These are phyloP conservation scores for Picathartes gymnocephalus DNA, from an alignment of 2,113 vertebrate species.

Conservation along the genomic window DNA sequence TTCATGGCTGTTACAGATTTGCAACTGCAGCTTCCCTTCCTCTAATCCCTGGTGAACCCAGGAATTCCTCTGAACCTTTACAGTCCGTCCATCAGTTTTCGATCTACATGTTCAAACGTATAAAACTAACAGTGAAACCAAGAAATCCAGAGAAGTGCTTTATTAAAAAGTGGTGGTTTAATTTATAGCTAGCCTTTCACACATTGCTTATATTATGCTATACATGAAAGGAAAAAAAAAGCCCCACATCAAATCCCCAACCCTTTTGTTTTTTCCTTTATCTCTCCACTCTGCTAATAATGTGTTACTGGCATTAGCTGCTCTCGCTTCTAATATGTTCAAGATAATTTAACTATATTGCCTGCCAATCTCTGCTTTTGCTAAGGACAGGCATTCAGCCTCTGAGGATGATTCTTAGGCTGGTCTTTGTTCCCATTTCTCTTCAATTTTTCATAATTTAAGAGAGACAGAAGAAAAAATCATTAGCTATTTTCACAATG, in stretches of 20 bases:
- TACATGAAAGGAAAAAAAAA: neutral
- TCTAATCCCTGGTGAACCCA: neutral
- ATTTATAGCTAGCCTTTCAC: neutral
- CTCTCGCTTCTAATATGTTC: neutral
- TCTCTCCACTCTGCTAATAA: neutral
- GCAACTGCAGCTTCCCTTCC: neutral
- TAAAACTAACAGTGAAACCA: neutral
- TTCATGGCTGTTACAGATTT: neutral
- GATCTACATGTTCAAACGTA: fast-evolving
- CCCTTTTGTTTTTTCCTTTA: neutral
- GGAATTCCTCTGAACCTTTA: neutral
- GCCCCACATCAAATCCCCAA: neutral
- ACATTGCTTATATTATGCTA: neutral
- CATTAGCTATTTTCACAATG: neutral
- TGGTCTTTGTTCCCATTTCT: neutral
- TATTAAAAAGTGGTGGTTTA: neutral
- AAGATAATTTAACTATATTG: neutral
- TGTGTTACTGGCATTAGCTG: neutral
- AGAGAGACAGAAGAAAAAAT: neutral
- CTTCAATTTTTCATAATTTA: neutral
- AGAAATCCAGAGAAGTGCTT: neutral
- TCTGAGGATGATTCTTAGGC: neutral
- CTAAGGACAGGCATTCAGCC: neutral
- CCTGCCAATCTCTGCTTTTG: neutral
- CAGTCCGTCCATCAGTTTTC: neutral